Base-by-base conservation (phyloP, 1,140 invertebrate species). In the Heliconius nattereri region DNA sequence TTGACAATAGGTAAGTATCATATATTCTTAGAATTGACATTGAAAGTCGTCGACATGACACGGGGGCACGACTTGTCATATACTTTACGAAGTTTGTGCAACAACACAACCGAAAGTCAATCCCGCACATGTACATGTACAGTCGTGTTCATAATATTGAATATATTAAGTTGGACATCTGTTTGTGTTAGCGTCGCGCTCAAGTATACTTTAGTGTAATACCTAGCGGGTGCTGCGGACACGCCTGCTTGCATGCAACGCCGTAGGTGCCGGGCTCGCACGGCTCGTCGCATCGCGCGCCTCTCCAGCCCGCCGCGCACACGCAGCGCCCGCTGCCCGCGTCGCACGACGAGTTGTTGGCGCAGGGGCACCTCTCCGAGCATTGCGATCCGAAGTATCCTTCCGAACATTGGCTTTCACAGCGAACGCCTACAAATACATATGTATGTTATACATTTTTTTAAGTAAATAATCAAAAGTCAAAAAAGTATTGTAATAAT, bases 311-410 rank as follows among this genome's bases (percentile, higher is more conserved):
- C 45, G 97, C 95, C 23, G 96, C 95, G 95, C 98, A 99, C 79
- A 97, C 95, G 90, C 98, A 99, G 79, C 94, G 95, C 37, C 98
- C 98, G 20, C 96, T 97, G 16, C 95, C 92, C 45, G 96, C 96
- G 91, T 98, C 97, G 94, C 98, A 99, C n/a, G 97, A 97, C 77
- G 97, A 97, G 90, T 98, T 97, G 91, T 98, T 97, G 82, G 95
- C 95, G 94, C 98, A 99, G 85, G 97, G 96, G 91, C 98, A 99
- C 74, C 95, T 94, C 85, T 96, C 94, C 81, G 96, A 95, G 94
- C 98, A 99, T 86, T 97, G 94, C 72, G 95, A 93, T 71, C 98
- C 98, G 94, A 96, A 99, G 85, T 92, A 96, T 72, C 98, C 98
- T 72, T 93, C 89, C 13, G 96, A 95, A 94, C 98, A 99, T 78